These are phyloP conservation scores for Graptemys geographica DNA, from an alignment of 2,797 vertebrate genomes.

Conservation along the genomic window DNA sequence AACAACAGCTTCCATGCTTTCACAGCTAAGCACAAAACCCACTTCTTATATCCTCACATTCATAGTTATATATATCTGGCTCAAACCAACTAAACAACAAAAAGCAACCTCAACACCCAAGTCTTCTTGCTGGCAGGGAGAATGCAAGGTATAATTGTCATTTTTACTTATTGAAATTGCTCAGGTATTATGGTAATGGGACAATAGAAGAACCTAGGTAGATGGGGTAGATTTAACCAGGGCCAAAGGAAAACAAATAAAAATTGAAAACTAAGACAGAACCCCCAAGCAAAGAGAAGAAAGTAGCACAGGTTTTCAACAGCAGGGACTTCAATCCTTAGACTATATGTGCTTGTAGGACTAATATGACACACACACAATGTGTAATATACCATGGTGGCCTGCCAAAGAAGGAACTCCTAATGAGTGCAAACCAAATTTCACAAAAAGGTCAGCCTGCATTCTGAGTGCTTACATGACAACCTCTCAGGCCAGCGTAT, in stretches of 20 bases:
- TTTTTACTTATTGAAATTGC: background rate
- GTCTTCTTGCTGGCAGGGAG: background rate
- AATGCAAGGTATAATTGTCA: background rate
- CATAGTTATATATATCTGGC: background rate
- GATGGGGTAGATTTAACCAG: background rate
- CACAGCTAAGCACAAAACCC: background rate
- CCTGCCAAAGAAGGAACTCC: background rate
- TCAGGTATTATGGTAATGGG: background rate
- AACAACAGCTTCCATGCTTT: background rate
- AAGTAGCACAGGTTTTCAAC: background rate
- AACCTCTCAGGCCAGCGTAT: background rate
- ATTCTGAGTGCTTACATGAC: background rate
- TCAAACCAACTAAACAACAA: background rate
- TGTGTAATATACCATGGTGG: fast-evolving
- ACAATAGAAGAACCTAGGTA: background rate
- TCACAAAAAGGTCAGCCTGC: background rate
- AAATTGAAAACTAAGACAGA: background rate
- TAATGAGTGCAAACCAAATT: background rate
- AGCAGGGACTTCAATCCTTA: background rate
- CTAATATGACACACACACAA: fast-evolving
- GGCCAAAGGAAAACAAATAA: background rate
- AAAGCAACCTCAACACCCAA: background rate
- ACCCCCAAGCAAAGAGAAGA: background rate
- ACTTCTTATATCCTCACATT: background rate
- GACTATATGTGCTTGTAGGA: fast-evolving